Percentiles rank a stretch among this genome's conserved stretches.
Evolutionary conservation across 1,140 invertebrate genomes (phyloP).

Genomic region (Bombus turneri): DNA sequence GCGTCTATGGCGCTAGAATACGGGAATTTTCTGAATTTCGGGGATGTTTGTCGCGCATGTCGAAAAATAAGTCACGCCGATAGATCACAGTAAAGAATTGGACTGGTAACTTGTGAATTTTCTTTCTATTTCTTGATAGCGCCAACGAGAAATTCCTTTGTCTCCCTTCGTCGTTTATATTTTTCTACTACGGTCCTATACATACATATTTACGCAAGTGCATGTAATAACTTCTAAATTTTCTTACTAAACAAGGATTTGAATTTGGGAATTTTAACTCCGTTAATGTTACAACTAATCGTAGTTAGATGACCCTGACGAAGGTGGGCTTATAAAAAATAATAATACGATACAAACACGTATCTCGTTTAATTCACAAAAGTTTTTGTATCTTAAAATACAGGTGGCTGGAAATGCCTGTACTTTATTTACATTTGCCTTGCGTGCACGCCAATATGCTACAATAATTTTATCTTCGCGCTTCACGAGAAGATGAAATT

Average conservation of each 20-base stretch:
- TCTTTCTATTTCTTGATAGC: too few relatives aligned
- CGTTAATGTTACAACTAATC: background rate
- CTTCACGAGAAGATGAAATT: background rate
- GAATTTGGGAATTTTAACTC: background rate
- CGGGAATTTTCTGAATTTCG: background rate
- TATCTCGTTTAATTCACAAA: background rate
- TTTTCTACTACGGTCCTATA: constrained; percentile 39
- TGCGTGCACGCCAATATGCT: too few relatives aligned
- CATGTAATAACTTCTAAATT: background rate
- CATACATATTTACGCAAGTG: constrained; percentile 72
- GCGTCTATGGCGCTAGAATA: background rate
- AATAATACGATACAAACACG: background rate
- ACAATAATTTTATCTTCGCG: background rate
- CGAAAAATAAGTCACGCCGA: constrained; percentile 11
- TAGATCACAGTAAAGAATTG: background rate
- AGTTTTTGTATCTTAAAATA: background rate
- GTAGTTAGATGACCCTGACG: background rate
- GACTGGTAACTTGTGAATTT: background rate
- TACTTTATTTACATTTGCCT: background rate
- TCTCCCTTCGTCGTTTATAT: constrained; percentile 18
- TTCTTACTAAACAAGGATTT: background rate
- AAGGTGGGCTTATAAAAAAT: background rate
- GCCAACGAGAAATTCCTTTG: constrained; percentile 19
- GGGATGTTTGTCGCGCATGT: background rate
- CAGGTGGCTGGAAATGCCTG: too few relatives aligned